A percentile compares a stretch with the other conserved stretches of the same genome.
These are phyloP conservation scores for Gortyna flavago DNA, from an alignment of 2,888 invertebrate genomes.

Conservation along the genomic window DNA sequence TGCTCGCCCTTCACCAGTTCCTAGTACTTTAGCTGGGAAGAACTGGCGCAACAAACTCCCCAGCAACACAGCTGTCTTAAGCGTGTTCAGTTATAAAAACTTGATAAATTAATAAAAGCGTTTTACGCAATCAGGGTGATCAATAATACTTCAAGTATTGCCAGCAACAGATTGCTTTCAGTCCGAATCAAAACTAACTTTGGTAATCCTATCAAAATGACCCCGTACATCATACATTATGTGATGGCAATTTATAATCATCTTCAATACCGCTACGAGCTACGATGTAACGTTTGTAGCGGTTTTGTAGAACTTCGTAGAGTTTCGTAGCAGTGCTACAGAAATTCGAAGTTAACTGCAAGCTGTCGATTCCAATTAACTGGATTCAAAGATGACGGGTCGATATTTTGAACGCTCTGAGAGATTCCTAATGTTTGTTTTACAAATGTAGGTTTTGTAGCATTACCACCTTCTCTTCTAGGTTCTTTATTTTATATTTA, in stretches of 20 bases:
- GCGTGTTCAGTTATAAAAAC: background rate
- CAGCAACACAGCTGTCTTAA: background rate
- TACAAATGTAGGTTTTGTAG: background rate
- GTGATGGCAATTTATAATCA: background rate
- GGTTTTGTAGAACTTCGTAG: conserved; percentile 29
- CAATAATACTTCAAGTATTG: background rate
- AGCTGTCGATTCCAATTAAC: conserved; percentile 20
- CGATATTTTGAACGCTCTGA: conserved; percentile 2
- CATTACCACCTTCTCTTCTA: background rate
- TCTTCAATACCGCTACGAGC: conserved; percentile 1
- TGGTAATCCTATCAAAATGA: background rate
- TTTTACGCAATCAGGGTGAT: background rate
- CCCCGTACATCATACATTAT: background rate
- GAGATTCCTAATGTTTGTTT: background rate
- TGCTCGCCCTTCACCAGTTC: background rate
- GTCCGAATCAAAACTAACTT: background rate
- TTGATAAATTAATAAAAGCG: background rate
- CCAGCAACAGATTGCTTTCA: background rate
- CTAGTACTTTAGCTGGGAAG: background rate
- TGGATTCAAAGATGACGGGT: conserved; percentile 19
- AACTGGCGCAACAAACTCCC: background rate
- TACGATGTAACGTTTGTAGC: conserved; percentile 21
- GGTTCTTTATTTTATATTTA: no score
- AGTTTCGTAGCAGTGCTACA: conserved; percentile 39
- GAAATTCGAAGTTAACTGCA: conserved; percentile 22